Evolutionary conservation across 1,140 invertebrate species (phyloP).

Genomic region (Copidosoma floridanum): DNA sequence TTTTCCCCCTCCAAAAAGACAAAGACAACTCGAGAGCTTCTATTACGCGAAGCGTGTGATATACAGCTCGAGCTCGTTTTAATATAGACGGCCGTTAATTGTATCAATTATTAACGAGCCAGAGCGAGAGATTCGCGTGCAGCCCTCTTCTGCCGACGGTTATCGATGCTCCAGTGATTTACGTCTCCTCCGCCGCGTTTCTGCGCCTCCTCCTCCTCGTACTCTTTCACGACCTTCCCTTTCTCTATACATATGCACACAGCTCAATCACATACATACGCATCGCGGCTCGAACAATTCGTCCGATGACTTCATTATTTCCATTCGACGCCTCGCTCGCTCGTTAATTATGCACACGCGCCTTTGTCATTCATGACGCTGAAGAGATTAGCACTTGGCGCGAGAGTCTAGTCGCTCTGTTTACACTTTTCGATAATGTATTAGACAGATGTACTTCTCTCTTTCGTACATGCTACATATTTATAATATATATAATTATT

Average conservation of each 20-base stretch:
- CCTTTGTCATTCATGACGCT: conserved; percentile 21
- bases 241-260: background rate
- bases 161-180: conserved; percentile 34
- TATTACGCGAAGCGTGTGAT: too few relatives aligned
- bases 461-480: too few relatives aligned
- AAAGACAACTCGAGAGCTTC: too few relatives aligned
- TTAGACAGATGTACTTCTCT: background rate
- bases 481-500: too few relatives aligned
- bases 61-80: too few relatives aligned
- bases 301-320: conserved; percentile 12
- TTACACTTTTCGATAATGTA: too few relatives aligned
- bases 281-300: background rate
- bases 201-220: background rate
- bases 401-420: background rate
- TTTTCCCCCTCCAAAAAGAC: too few relatives aligned
- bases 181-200: conserved; percentile 16
- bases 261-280: background rate
- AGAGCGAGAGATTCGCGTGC: conserved; percentile 19
- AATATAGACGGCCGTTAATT: too few relatives aligned
- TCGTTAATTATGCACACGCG: conserved; percentile 16
- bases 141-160: background rate
- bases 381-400: conserved; percentile 7
- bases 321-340: background rate
- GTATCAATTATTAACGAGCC: conserved; percentile 35
- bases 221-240: background rate